Percentiles rank a stretch among this genome's conserved stretches.
These are phyloP conservation scores for Eristalinus aeneus DNA, from an alignment of 2,888 invertebrate genomes.

Conservation along the genomic window DNA sequence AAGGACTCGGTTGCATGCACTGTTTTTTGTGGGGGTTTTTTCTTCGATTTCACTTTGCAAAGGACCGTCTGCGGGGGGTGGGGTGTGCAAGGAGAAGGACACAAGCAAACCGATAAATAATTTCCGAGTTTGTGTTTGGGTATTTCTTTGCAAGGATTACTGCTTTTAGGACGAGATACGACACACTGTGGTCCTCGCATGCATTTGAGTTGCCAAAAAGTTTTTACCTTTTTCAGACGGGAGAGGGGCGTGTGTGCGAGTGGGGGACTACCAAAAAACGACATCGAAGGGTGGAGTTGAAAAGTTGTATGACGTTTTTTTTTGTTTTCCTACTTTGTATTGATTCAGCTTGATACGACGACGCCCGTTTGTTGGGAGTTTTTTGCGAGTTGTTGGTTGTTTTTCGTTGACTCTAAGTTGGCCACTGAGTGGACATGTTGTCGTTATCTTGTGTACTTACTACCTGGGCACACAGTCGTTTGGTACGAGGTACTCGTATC, in stretches of 20 bases:
- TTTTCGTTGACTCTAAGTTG: conserved; percentile 22
- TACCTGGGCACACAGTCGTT: conserved; percentile 18
- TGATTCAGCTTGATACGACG: conserved; percentile 27
- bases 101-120: conserved; percentile 45
- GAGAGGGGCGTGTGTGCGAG: neutral
- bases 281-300: neutral
- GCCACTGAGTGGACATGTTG: conserved; percentile 56
- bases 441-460: conserved; percentile 42
- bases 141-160: conserved; percentile 5
- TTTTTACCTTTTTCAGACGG: neutral
- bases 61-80: neutral
- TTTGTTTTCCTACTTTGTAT: conserved; percentile 11
- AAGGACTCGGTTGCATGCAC: conserved; percentile 20
- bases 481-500: neutral
- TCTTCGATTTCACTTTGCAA: conserved; percentile 24
- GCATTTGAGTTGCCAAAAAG: conserved; percentile 20
- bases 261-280: neutral
- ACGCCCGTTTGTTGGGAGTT: conserved; percentile 27
- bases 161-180: neutral
- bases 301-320: neutral
- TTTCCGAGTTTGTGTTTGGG: conserved; percentile 8
- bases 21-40: neutral
- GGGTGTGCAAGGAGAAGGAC: neutral
- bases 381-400: conserved; percentile 6
- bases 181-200: conserved; percentile 9